Base-by-base conservation (phyloP, 2,113 vertebrate species). In the Sorex fumeus region DNA sequence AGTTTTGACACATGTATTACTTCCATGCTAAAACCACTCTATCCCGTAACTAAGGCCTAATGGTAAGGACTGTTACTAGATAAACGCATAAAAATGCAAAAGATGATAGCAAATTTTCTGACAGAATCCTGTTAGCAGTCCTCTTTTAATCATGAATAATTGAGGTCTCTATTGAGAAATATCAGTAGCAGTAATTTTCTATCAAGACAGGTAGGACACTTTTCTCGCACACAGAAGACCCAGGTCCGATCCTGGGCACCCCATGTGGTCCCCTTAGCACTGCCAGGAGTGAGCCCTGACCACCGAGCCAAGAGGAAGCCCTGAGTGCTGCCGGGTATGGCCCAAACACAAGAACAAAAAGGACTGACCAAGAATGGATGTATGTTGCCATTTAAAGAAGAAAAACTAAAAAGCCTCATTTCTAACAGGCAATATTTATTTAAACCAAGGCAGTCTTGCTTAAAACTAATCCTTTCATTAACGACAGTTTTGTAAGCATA, bases 131-230 rank as follows among this genome's bases (percentile, higher is more conserved):
- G 6, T 30, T 25, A 53, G 45, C 15, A 67, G n/a, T 78, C 91
- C 45, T 75, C 60, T 62, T 82, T 69, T 93, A 27, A 62, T 74
- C 34, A 50, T 15, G 13, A 71, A 77, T 50, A 79, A 10, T 21
- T 84, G 76, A 89, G 64, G 19, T 2, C 64, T 94, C 67, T 83
- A n/a, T 28, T 87, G 7, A 82, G 18, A 89, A 93, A 4, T 69
- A 7, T 74, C 21, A 79, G 27, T 9, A 77, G 16, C 70, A 95
- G 72, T 8, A 62, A 43, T 83, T 64, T 93, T 62, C 27, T 62
- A 67, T 18, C 23, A 87, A 90, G 78, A 90, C 53, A 57, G 53
- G 53, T 57, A 57, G 53, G 13, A 18, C 53, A 57, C 19, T 57
- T 57, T 57, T 16, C 53, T 19, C 19, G 16, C 53, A 57, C 19